Conservation (phyloP, 2,797 vertebrate species). For the Hoplostethus atlanticus region DNA sequence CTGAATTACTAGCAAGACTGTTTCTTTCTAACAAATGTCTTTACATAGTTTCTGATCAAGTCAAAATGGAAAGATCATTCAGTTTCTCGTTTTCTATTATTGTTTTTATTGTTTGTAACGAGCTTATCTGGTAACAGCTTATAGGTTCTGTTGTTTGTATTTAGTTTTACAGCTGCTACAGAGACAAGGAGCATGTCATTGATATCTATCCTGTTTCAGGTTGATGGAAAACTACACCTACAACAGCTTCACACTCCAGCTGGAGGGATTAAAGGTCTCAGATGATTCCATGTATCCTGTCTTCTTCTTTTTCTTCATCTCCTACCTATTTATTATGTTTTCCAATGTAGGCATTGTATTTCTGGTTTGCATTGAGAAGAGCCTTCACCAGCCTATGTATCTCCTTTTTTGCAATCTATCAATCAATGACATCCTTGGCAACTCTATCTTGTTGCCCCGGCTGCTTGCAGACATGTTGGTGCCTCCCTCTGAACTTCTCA, state of each 20-base stretch:
- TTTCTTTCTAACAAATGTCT: no score
- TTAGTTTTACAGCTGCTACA: no score
- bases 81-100: no score
- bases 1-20: no score
- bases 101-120: no score
- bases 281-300: slow-evolving; percentile 20
- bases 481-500: slow-evolving; percentile 78
- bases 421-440: slow-evolving; percentile 76
- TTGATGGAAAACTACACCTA: slow-evolving; percentile 66
- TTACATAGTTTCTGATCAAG: no score
- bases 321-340: slow-evolving; percentile 55
- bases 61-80: no score
- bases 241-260: slow-evolving; percentile 44
- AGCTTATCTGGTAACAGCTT: no score
- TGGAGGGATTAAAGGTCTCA: slow-evolving; percentile 62
- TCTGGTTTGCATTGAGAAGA: slow-evolving; percentile 50
- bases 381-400: slow-evolving; percentile 86
- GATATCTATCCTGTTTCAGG: slow-evolving; percentile 3
- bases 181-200: no score
- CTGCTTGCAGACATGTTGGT: slow-evolving; percentile 81
- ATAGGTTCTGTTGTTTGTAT: no score
- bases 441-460: slow-evolving; percentile 71
- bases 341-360: slow-evolving; percentile 50
- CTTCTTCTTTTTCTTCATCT: slow-evolving; percentile 55
- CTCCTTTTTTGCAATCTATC: slow-evolving; percentile 85